A percentile compares a stretch with the other conserved stretches of the same genome.
Evolutionary conservation across 2,797 vertebrate genomes (phyloP).

Genomic region (Tarsius wallacei): DNA sequence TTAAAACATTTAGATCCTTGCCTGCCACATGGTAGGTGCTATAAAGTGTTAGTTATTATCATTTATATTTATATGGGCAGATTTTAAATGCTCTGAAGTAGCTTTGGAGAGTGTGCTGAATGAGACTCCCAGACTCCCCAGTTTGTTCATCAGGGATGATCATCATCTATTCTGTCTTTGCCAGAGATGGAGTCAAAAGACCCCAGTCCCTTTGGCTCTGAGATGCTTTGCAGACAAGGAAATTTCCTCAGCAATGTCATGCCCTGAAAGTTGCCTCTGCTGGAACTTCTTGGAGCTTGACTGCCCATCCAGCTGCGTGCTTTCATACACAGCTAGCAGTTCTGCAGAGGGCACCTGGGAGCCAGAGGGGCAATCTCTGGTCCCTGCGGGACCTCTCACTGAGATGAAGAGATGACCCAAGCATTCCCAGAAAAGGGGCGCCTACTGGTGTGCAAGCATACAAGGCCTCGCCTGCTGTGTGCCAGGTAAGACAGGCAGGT

Average conservation of each 20-base stretch:
- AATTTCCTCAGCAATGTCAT: background rate
- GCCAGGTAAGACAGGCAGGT: background rate
- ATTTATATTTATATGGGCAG: background rate
- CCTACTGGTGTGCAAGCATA: background rate
- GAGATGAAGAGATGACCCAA: background rate
- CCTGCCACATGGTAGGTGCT: background rate
- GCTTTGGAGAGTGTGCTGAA: background rate
- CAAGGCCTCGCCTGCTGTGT: background rate
- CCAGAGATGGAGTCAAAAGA: background rate
- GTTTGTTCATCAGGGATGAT: background rate
- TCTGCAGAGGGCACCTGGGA: too few relatives aligned
- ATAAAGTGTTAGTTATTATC: background rate
- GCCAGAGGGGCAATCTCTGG: background rate
- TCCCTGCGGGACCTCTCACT: background rate
- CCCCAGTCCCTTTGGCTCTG: too few relatives aligned
- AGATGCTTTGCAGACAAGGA: background rate
- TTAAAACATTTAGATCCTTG: background rate
- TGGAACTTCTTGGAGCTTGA: background rate
- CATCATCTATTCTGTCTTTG: background rate
- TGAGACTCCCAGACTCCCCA: background rate
- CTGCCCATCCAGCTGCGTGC: accelerated
- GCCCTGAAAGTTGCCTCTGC: background rate
- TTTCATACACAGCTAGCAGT: background rate
- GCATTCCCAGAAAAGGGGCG: background rate
- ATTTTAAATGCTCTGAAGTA: background rate